phyloP scores from a whole-genome alignment of 2,888 invertebrate genomes.

The Drosophila hamatofila region DNA sequence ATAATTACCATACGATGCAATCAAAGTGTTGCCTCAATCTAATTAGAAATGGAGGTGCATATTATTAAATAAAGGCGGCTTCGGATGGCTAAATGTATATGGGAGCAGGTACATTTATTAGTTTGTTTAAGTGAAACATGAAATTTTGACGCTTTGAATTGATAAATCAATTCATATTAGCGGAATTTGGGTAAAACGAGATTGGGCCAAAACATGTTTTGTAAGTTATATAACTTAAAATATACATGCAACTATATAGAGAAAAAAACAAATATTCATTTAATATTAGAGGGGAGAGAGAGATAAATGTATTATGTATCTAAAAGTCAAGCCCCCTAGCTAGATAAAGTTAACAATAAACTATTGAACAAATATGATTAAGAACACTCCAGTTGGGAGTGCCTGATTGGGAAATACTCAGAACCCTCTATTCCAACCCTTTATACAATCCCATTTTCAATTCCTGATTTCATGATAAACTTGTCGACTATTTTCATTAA shows the following conservation, averaged over 20 bases:
- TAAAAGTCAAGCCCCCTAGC: no score
- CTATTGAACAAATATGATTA: no score
- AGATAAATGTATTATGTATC: no score
- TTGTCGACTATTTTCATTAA: neutral
- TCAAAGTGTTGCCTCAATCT: neutral
- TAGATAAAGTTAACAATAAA: no score
- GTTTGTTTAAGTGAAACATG: neutral
- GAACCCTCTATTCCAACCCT: no score
- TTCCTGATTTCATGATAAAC: neutral
- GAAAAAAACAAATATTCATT: no score
- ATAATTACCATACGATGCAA: constrained; percentile 2
- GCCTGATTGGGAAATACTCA: no score
- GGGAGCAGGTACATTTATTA: neutral
- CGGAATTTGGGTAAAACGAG: neutral
- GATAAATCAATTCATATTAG: no score
- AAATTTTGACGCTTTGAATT: neutral
- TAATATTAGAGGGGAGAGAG: no score
- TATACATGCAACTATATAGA: no score
- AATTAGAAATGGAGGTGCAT: neutral
- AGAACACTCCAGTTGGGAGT: no score
- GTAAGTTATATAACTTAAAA: neutral
- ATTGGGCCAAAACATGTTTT: neutral
- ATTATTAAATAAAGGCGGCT: neutral
- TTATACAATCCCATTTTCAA: no score
- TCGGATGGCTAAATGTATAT: neutral